Evolutionary conservation across 1,140 invertebrate genomes (phyloP).

Genomic region (fruit fly (Drosophila melanogaster)): DNA sequence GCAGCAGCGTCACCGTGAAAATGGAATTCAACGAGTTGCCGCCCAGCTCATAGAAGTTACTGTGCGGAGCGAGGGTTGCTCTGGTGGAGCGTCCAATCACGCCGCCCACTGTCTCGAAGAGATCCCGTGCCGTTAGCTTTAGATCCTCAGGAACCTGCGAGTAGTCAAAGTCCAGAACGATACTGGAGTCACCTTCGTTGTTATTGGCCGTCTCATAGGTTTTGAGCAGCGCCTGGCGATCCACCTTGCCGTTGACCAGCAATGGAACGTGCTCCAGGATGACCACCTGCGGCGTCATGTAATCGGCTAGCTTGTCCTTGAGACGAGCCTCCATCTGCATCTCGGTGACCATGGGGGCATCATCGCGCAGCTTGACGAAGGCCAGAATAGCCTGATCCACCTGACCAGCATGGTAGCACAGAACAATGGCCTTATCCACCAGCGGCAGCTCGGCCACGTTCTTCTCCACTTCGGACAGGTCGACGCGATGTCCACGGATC

Average conservation of each 20-base stretch:
- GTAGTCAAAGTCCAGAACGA: slow-evolving; percentile 86
- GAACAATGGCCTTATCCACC: slow-evolving; percentile 86
- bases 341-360: slow-evolving; percentile 85
- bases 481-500: slow-evolving; percentile 93
- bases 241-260: slow-evolving; percentile 93
- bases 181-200: slow-evolving; percentile 84
- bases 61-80: slow-evolving; percentile 86
- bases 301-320: slow-evolving; percentile 88
- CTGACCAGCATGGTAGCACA: slow-evolving; percentile 91
- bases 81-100: slow-evolving; percentile 88
- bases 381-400: slow-evolving; percentile 89
- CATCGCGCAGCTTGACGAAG: slow-evolving; percentile 88
- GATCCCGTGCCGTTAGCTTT: slow-evolving; percentile 87
- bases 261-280: slow-evolving; percentile 90
- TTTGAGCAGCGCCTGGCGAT: slow-evolving; percentile 90
- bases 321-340: slow-evolving; percentile 88
- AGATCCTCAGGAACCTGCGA: slow-evolving; percentile 86
- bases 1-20: slow-evolving; percentile 90
- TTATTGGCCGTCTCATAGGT: slow-evolving; percentile 89
- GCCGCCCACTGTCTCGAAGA: slow-evolving; percentile 90
- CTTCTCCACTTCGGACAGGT: slow-evolving; percentile 92
- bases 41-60: slow-evolving; percentile 93
- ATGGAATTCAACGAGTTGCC: slow-evolving; percentile 95
- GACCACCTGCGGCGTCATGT: slow-evolving; percentile 92
- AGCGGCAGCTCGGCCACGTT: slow-evolving; percentile 84